Percentiles rank a stretch among this genome's conserved stretches.
phyloP scores from a whole-genome alignment of 2,888 invertebrate genomes.

The Globia sparganii region DNA sequence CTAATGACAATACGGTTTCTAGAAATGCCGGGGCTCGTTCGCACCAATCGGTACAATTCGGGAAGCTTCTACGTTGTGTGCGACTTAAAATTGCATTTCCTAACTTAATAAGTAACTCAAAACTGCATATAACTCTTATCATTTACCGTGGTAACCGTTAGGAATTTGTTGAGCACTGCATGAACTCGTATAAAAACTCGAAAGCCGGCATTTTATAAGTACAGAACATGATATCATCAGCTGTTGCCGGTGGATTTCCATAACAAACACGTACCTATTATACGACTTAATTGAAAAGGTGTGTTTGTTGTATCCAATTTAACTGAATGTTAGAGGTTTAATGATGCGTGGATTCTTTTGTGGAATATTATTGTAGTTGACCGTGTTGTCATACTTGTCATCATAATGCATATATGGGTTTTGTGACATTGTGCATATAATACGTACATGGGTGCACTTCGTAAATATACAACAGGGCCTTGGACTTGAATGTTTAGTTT shows the following conservation, averaged over 20 bases:
- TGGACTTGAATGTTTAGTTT: constrained; percentile 56
- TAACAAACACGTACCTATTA: constrained; percentile 29
- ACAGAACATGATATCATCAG: constrained; percentile 38
- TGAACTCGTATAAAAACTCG: constrained; percentile 41
- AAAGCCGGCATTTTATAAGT: constrained; percentile 40
- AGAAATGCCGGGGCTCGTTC: constrained; percentile 22
- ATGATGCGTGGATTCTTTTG: constrained; percentile 39
- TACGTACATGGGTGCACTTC: constrained; percentile 15
- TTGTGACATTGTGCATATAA: constrained; percentile 26
- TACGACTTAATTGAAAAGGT: constrained; percentile 27
- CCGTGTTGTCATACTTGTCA: constrained; percentile 8
- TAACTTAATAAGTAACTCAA: neutral
- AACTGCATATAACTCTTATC: constrained; percentile 9
- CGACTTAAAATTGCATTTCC: constrained; percentile 8
- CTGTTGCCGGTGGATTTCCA: constrained; percentile 32
- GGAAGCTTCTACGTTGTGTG: constrained; percentile 46
- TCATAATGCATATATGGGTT: no score
- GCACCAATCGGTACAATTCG: constrained; percentile 46
- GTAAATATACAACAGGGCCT: constrained; percentile 38
- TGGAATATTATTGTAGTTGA: constrained; percentile 17
- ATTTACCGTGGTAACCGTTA: constrained; percentile 22
- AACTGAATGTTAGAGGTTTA: constrained; percentile 14
- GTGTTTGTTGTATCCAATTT: neutral
- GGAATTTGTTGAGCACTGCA: constrained; percentile 34
- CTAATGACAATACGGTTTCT: constrained; percentile 17